Evolutionary conservation across 2,888 invertebrate genomes (phyloP).

Genomic region (Caenorhabditis sp.): DNA sequence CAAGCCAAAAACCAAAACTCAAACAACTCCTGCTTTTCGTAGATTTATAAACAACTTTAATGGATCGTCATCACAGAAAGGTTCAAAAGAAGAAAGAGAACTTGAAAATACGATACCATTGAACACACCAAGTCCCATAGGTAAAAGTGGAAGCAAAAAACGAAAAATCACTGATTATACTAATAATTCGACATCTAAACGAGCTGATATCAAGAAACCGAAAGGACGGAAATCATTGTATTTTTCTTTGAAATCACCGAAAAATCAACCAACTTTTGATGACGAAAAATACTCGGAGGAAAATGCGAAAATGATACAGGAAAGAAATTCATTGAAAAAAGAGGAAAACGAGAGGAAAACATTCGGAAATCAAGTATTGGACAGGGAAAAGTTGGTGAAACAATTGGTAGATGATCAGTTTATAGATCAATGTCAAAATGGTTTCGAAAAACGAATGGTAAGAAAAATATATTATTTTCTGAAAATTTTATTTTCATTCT

Average conservation of each 20-base stretch:
- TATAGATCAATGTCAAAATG: constrained; percentile 18
- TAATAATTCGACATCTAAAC: not conserved
- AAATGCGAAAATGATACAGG: not conserved
- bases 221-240: not conserved
- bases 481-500: not conserved
- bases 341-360: constrained; percentile 1
- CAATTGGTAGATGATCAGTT: constrained; percentile 24
- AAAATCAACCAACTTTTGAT: not conserved
- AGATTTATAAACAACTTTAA: not conserved
- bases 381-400: constrained; percentile 19
- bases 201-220: too few relatives aligned
- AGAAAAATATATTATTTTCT: not conserved
- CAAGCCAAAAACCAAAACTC: not conserved
- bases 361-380: constrained; percentile 9
- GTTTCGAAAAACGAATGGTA: constrained; percentile 10
- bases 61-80: not conserved
- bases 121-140: too few relatives aligned
- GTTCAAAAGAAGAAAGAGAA: not conserved
- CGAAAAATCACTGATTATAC: too few relatives aligned
- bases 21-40: too few relatives aligned
- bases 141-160: too few relatives aligned
- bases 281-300: not conserved
- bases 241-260: too few relatives aligned
- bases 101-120: not conserved
- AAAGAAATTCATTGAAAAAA: not conserved